These are phyloP conservation scores for Drosophila neonasuta DNA, from an alignment of 2,888 invertebrate genomes.

Conservation along the genomic window DNA sequence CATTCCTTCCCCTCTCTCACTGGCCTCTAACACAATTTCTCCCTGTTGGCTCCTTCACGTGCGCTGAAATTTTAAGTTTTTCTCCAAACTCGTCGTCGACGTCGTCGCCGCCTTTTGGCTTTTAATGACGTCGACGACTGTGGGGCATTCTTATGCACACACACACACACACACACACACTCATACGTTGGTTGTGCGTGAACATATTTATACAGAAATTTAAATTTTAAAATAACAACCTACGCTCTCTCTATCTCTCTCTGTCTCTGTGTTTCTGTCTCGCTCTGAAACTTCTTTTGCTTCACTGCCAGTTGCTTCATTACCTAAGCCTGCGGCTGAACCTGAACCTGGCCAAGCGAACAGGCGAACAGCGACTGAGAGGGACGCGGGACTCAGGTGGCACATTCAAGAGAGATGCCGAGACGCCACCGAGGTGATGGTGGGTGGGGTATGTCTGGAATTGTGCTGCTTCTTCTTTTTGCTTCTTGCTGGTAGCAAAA, in stretches of 20 bases:
- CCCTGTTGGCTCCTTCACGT: conserved; percentile 57
- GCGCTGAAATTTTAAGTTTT: conserved; percentile 75
- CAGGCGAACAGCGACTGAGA: conserved; percentile 19
- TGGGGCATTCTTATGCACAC: conserved; percentile 73
- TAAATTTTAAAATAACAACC: conserved; percentile 77
- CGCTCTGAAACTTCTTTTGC: conserved; percentile 33
- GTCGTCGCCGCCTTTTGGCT: conserved; percentile 67
- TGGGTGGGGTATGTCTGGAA: conserved; percentile 31
- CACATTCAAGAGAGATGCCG: not conserved
- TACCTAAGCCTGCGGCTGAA: conserved; percentile 52
- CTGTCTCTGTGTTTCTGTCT: not conserved
- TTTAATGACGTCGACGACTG: conserved; percentile 71
- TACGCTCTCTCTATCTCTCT: conserved; percentile 18
- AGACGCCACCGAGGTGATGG: not conserved
- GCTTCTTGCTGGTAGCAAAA: conserved; percentile 54
- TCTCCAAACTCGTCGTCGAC: conserved; percentile 40
- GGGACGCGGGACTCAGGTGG: conserved; percentile 1
- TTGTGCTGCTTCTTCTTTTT: not conserved
- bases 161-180: conserved; percentile 39
- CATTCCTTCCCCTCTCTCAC: not conserved
- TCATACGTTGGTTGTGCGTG: conserved; percentile 37
- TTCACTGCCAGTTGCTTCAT: conserved; percentile 65
- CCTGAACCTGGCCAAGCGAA: conserved; percentile 39
- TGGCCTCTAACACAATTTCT: conserved; percentile 8
- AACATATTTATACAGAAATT: conserved; percentile 74